Conservation (phyloP, 92 coral and sea anemone genomes). For the Galaxea fascicularis region DNA sequence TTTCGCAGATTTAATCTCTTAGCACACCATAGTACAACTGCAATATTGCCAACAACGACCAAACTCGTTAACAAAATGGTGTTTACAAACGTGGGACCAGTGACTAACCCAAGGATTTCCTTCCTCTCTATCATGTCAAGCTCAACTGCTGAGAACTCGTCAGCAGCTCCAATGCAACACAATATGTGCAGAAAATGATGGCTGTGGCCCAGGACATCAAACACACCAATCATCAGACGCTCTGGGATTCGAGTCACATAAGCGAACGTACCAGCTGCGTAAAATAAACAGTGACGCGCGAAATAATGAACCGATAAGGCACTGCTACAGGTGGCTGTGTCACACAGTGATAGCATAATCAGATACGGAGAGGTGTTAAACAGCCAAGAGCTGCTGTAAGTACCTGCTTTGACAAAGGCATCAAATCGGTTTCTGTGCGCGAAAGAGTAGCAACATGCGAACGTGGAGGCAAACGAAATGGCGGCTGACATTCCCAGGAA, state of each 20-base stretch:
- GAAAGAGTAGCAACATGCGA: slow-evolving; percentile 76
- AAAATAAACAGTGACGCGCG: slow-evolving; percentile 67
- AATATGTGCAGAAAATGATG: slow-evolving; percentile 94
- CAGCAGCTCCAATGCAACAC: slow-evolving; percentile 84
- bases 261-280: slow-evolving; percentile 70
- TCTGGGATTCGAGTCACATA: slow-evolving; percentile 85
- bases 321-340: slow-evolving; percentile 46
- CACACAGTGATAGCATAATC: slow-evolving; percentile 40
- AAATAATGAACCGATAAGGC: slow-evolving; percentile 63
- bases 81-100: slow-evolving; percentile 72
- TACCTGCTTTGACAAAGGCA: slow-evolving; percentile 69
- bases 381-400: slow-evolving; percentile 71
- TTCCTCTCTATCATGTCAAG: slow-evolving; percentile 84
- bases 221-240: slow-evolving; percentile 76
- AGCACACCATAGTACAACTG: slow-evolving; percentile 66
- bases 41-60: slow-evolving; percentile 64
- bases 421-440: slow-evolving; percentile 63
- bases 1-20: slow-evolving; percentile 38
- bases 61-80: slow-evolving; percentile 62
- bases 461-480: slow-evolving; percentile 67
- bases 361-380: slow-evolving; percentile 76
- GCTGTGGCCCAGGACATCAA: slow-evolving; percentile 94
- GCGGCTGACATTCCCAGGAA: slow-evolving; percentile 76
- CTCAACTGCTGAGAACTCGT: slow-evolving; percentile 82
- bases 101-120: slow-evolving; percentile 28